Evolutionary conservation across 2,888 invertebrate species (phyloP).

Genomic region (Kuschelorhynchus macadamiae): DNA sequence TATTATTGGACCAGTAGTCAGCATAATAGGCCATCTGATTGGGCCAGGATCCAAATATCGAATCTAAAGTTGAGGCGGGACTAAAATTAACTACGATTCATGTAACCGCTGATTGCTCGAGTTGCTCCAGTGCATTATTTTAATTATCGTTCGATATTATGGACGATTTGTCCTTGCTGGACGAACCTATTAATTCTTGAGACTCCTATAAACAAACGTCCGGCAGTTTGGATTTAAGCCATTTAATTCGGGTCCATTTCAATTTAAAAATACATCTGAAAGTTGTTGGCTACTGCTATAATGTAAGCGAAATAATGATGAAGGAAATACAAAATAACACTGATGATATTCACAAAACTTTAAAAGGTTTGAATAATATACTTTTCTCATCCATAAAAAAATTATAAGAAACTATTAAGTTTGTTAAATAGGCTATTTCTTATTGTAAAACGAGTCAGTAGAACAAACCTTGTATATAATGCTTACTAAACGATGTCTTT

Average conservation of each 20-base stretch:
- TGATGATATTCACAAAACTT: no score
- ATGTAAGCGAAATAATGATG: no score
- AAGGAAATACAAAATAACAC: no score
- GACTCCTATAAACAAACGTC: background rate
- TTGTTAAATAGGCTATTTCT: no score
- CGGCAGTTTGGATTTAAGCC: background rate
- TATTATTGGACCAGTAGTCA: no score
- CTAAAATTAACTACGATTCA: constrained; percentile 50
- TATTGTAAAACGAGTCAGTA: no score
- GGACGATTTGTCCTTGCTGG: constrained; percentile 16
- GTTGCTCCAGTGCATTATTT: constrained; percentile 33
- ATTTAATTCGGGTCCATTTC: background rate
- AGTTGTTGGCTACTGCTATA: background rate
- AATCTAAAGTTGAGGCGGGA: constrained; percentile 36
- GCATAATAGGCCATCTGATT: constrained; percentile 29
- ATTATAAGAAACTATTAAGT: no score
- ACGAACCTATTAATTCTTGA: background rate
- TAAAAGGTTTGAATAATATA: no score
- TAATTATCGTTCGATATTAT: constrained; percentile 21
- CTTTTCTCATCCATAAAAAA: no score
- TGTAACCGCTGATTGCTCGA: constrained; percentile 37
- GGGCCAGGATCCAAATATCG: constrained; percentile 38
- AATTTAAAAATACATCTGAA: background rate
- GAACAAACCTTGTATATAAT: no score
- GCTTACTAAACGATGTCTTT: no score